These are phyloP conservation scores for Pedionomus torquatus DNA, from an alignment of 2,113 vertebrate species.

Conservation along the genomic window DNA sequence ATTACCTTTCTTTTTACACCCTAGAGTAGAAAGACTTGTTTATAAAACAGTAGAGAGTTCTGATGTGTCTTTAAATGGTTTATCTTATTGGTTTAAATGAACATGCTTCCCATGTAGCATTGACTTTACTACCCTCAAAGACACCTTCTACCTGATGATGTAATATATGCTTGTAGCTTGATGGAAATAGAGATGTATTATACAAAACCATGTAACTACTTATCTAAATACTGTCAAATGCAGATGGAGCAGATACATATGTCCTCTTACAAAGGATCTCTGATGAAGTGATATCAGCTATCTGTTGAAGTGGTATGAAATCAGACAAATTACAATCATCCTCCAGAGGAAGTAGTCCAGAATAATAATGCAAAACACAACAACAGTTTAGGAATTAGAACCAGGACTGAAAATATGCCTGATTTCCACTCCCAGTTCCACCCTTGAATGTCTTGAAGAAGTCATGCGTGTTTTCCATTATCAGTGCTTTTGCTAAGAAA, in stretches of 20 bases:
- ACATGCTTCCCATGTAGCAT: neutral
- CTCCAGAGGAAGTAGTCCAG: neutral
- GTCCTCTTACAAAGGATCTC: neutral
- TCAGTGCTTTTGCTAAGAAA: neutral
- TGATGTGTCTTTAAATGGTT: neutral
- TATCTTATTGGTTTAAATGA: neutral
- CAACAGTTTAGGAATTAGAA: neutral
- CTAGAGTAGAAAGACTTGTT: neutral
- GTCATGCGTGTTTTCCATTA: neutral
- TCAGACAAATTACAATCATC: neutral
- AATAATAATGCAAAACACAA: neutral
- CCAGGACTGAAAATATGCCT: neutral
- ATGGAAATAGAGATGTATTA: neutral
- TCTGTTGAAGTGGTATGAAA: neutral
- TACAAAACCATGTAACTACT: neutral
- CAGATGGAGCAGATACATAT: neutral
- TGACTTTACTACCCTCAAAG: neutral
- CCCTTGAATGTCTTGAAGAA: neutral
- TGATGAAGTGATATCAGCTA: neutral
- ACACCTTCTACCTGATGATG: neutral
- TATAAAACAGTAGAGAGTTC: neutral
- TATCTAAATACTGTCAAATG: neutral
- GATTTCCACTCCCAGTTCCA: neutral
- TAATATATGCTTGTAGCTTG: neutral
- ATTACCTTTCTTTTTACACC: rapidly evolving